A percentile compares a stretch with the other conserved stretches of the same genome.
phyloP scores from a whole-genome alignment of 2,113 vertebrate species.

The Paradisaea rubra region DNA sequence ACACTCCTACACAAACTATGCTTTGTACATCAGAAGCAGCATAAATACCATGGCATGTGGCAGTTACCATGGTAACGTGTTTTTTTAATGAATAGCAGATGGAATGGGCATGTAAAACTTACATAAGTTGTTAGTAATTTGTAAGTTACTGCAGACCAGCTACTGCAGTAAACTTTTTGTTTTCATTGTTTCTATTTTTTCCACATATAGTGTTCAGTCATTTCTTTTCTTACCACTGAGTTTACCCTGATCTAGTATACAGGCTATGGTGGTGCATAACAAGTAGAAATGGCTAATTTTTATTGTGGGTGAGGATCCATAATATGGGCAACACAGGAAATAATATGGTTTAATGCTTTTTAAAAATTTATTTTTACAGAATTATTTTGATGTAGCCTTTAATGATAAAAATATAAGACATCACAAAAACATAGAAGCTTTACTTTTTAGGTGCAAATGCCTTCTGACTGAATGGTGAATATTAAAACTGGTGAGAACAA shows the following conservation, averaged over 20 bases:
- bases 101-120: conserved; percentile 81
- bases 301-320: conserved; percentile 2
- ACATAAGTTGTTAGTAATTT: conserved; percentile 83
- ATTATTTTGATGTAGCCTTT: not conserved
- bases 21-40: conserved; percentile 81
- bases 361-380: not conserved
- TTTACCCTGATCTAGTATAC: conserved; percentile 48
- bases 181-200: conserved; percentile 67
- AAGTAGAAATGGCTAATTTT: conserved; percentile 45
- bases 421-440: not conserved
- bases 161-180: conserved; percentile 76
- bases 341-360: not conserved
- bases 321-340: not conserved
- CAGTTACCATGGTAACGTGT: conserved; percentile 74
- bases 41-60: conserved; percentile 81
- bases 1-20: conserved; percentile 80
- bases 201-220: conserved; percentile 26
- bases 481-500: not conserved
- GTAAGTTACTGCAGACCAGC: conserved; percentile 79
- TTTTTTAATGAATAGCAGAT: conserved; percentile 82
- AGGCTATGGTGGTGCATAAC: conserved; percentile 23
- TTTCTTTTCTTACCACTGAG: conserved; percentile 46
- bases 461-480: not conserved
- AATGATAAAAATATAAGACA: not conserved
- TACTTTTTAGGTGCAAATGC: not conserved